These are phyloP conservation scores for Planiliza haematocheilus DNA, from an alignment of 2,113 vertebrate species.

Conservation along the genomic window DNA sequence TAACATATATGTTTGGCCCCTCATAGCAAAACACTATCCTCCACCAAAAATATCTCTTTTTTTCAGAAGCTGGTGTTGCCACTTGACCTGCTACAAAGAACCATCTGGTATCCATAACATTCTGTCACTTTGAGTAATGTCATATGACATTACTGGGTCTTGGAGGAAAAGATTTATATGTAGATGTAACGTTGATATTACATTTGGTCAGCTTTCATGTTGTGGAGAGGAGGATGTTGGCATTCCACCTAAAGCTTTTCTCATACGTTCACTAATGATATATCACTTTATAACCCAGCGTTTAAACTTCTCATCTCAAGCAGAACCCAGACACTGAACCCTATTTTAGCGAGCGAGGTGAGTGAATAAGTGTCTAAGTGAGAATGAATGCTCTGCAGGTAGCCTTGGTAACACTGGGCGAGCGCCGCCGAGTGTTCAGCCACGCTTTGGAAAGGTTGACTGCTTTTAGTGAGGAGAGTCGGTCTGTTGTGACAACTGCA, in stretches of 20 bases:
- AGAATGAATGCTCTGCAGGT: neutral
- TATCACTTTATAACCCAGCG: no score
- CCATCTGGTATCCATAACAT: neutral
- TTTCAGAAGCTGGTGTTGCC: neutral
- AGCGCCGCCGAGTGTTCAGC: neutral
- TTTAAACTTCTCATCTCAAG: neutral
- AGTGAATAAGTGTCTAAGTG: neutral
- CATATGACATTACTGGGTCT: neutral
- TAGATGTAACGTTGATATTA: neutral
- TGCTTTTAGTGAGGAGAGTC: constrained; percentile 3
- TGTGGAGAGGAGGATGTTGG: neutral
- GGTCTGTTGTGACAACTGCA: neutral
- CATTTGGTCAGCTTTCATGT: neutral
- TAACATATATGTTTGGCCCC: neutral
- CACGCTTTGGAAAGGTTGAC: neutral
- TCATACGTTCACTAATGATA: neutral
- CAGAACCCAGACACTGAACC: neutral
- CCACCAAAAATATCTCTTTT: no score
- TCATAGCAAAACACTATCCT: neutral
- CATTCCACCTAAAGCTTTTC: neutral
- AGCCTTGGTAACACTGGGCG: neutral
- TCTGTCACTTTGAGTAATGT: neutral
- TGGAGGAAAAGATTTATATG: neutral
- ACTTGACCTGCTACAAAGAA: neutral
- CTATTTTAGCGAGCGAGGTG: neutral